These are phyloP conservation scores for Tragopan temminckii DNA, from an alignment of 2,797 vertebrate genomes.

Conservation along the genomic window DNA sequence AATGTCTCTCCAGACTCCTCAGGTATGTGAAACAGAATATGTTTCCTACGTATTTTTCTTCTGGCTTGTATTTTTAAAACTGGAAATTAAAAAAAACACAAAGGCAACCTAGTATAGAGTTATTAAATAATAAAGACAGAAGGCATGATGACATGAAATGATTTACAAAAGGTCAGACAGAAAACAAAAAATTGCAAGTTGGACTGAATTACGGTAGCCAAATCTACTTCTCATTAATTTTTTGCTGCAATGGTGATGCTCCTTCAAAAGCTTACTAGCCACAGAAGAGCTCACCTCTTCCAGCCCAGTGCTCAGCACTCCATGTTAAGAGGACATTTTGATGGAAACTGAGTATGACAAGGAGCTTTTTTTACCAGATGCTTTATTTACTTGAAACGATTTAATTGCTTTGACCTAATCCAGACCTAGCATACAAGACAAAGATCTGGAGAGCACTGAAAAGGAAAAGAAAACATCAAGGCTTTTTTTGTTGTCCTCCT, in stretches of 20 bases:
- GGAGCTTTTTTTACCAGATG: constrained; percentile 33
- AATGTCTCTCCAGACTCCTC: not conserved
- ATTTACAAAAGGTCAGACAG: not conserved
- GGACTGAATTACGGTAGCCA: not conserved
- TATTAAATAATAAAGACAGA: not conserved
- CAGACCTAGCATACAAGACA: not conserved
- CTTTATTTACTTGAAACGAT: constrained; percentile 52
- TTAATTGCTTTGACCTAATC: constrained; percentile 61
- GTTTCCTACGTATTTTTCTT: not conserved
- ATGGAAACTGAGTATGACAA: constrained; percentile 44
- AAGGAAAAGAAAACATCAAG: not conserved
- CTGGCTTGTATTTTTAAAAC: not conserved
- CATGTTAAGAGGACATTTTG: not conserved
- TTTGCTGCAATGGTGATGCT: not conserved
- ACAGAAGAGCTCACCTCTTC: constrained; percentile 25
- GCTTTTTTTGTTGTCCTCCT: not conserved
- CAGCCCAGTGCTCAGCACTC: not conserved
- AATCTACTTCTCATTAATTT: not conserved
- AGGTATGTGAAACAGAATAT: not conserved
- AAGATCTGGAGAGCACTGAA: not conserved
- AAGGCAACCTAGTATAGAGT: not conserved
- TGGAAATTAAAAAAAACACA: not conserved
- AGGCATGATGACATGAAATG: not conserved
- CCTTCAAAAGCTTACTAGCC: not conserved
- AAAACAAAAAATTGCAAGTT: not conserved